phyloP scores from a whole-genome alignment of 1,140 invertebrate genomes.

The Orussus abietinus region DNA sequence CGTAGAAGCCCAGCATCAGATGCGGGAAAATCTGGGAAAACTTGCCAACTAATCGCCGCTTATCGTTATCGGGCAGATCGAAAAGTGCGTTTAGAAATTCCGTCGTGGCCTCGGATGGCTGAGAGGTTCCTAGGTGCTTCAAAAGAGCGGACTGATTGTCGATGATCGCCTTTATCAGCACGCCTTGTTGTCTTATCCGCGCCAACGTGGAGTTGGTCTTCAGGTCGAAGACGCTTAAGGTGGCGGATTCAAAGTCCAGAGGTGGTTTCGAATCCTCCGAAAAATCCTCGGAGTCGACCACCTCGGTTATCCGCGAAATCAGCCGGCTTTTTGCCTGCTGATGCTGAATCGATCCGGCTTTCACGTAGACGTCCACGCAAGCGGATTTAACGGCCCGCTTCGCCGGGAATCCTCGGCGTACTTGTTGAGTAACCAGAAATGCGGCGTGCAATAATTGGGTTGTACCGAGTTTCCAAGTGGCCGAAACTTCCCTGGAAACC shows the following conservation, averaged over 20 bases:
- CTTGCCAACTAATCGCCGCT: too few species aligned
- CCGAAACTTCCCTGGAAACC: constrained; percentile 42
- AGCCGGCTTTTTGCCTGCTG: constrained; percentile 31
- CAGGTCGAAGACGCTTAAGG: constrained; percentile 30
- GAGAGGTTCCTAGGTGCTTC: too few species aligned
- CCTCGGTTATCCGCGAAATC: constrained; percentile 27
- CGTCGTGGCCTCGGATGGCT: constrained; percentile 7
- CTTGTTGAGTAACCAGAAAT: constrained; percentile 62
- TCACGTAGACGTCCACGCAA: constrained; percentile 68
- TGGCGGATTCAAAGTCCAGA: constrained; percentile 26
- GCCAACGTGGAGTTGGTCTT: constrained; percentile 34
- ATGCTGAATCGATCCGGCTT: constrained; percentile 52
- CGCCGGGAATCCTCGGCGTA: constrained; percentile 57
- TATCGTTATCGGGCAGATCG: too few species aligned
- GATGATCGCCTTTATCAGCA: constrained; percentile 22
- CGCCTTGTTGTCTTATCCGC: constrained; percentile 40
- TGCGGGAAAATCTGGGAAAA: constrained; percentile 33
- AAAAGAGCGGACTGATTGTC: too few species aligned
- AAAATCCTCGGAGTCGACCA: constrained; percentile 11
- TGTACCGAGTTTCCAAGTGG: constrained; percentile 56
- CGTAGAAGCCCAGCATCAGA: constrained; percentile 41
- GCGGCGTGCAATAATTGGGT: constrained; percentile 63
- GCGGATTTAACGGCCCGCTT: constrained; percentile 55
- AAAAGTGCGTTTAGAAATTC: constrained; percentile 34
- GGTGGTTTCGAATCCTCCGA: not conserved